Conservation (phyloP, 2,888 invertebrate species). For the Merodon equestris region DNA sequence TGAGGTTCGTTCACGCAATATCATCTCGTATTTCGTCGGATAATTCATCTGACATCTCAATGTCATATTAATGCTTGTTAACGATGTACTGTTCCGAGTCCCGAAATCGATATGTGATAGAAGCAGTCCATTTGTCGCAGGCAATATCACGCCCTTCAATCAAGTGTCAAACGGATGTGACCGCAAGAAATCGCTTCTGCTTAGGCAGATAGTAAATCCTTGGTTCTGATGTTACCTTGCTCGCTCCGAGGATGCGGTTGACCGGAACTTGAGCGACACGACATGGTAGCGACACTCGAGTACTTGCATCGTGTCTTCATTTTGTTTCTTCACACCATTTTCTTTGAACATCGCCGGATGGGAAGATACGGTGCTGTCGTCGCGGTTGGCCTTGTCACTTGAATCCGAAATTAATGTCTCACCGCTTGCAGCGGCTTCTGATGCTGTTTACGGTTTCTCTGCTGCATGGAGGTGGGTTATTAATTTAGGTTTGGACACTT, state of each 20-base stretch:
- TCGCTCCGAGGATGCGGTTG: constrained; percentile 26
- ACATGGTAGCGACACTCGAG: constrained; percentile 39
- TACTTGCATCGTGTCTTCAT: constrained; percentile 7
- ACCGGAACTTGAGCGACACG: constrained; percentile 42
- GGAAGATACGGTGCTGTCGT: not conserved
- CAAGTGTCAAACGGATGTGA: constrained; percentile 43
- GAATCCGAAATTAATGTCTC: constrained; percentile 39
- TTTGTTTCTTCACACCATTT: constrained; percentile 1
- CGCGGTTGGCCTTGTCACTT: constrained; percentile 43
- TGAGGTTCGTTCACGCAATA: constrained; percentile 33
- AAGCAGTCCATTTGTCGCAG: too few species aligned
- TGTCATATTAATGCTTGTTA: constrained; percentile 54
- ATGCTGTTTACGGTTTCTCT: constrained; percentile 3
- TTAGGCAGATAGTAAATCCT: constrained; percentile 10
- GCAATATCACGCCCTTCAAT: not conserved
- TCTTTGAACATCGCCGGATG: not conserved
- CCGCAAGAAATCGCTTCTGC: constrained; percentile 33
- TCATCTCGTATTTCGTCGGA: constrained; percentile 45
- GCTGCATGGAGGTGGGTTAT: constrained; percentile 15
- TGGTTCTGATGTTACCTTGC: not conserved
- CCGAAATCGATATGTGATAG: constrained; percentile 28
- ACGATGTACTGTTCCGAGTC: constrained; percentile 32
- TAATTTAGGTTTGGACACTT: constrained; percentile 35
- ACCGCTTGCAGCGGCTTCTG: constrained; percentile 14
- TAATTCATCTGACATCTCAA: constrained; percentile 63